Conservation (phyloP, 1,140 invertebrate species). For the Drosophila kepulauana region DNA sequence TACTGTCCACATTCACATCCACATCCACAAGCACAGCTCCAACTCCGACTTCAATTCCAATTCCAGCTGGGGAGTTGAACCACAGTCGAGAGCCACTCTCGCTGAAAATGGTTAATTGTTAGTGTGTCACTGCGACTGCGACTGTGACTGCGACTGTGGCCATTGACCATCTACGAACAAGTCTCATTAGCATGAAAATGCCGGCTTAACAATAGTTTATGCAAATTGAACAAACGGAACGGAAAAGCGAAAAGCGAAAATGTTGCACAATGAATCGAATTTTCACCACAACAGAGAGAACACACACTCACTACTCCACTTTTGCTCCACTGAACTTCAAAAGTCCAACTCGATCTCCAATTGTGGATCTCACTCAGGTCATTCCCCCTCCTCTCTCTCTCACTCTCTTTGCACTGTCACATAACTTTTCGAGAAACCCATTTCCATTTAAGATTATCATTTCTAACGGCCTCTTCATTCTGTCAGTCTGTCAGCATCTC, state of each 20-base stretch:
- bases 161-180: background rate
- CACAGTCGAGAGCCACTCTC: conserved; percentile 22
- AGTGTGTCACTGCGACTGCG: conserved; percentile 18
- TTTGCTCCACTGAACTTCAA: conserved; percentile 18
- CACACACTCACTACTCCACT: background rate
- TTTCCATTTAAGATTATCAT: conserved; percentile 19
- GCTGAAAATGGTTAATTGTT: conserved; percentile 35
- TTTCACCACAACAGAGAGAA: conserved; percentile 48
- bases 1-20: conserved; percentile 11
- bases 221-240: conserved; percentile 36
- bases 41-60: too few relatives aligned
- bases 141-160: background rate
- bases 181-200: conserved; percentile 47
- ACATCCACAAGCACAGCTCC: background rate
- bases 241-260: conserved; percentile 22
- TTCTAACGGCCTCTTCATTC: conserved; percentile 22
- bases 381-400: background rate
- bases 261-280: conserved; percentile 61
- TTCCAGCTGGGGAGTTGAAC: too few relatives aligned
- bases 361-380: conserved; percentile 4
- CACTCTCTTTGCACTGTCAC: too few relatives aligned
- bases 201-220: conserved; percentile 25
- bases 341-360: background rate
- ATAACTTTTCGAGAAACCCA: background rate
- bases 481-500: conserved; percentile 1